Evolutionary conservation across 2,888 invertebrate genomes (phyloP), one percentile per base, ranked within the genome.

Genomic region (Frankliniella fusca): DNA sequence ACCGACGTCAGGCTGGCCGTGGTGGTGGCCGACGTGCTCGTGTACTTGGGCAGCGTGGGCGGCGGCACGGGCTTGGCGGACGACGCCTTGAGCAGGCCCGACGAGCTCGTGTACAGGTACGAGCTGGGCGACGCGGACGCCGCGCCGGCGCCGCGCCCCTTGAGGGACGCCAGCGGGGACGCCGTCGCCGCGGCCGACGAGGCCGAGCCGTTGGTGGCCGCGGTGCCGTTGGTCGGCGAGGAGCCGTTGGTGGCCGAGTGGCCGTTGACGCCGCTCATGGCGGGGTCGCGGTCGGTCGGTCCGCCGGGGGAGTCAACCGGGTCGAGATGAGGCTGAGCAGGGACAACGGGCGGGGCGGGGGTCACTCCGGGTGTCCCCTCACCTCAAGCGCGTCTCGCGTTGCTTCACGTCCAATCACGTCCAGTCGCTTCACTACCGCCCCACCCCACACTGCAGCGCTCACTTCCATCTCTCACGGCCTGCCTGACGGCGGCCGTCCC

Each of bases 11-110:
- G 54, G 54, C 15, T 70, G 23, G 23, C 20, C 11, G 70, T 27
- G 23, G 27, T 11, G 70, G 12, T 23, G 70, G 70, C 27, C 27
- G 70, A 27, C 87, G 94, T 94, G 85, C 94, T 92, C 86, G 94
- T 93, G 87, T 94, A 94, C 87, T 94, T 94, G 70, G 94, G 94
- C 86, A 94, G 89, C 81, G 94, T 94, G 82, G 94, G 94, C 83
- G 94, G 94, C 85, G 93, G 86, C 83, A 84, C 84, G 80, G 84
- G 84, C 82, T 84, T 84, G 80, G 82, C 81, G 18, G 83, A 80
- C 23, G 83, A 80, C 20, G 82, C 83, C 49, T 80, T 82, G 81
- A 85, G 82, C n/a, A 85, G 83, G 49, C 84, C 83, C 49, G 84
- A 84, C 80, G 85, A 84, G 83, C 84, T 85, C 23, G 85, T 85